These are phyloP conservation scores for Coenobita brevimanus DNA, from an alignment of 1,140 invertebrate species.

Conservation along the genomic window DNA sequence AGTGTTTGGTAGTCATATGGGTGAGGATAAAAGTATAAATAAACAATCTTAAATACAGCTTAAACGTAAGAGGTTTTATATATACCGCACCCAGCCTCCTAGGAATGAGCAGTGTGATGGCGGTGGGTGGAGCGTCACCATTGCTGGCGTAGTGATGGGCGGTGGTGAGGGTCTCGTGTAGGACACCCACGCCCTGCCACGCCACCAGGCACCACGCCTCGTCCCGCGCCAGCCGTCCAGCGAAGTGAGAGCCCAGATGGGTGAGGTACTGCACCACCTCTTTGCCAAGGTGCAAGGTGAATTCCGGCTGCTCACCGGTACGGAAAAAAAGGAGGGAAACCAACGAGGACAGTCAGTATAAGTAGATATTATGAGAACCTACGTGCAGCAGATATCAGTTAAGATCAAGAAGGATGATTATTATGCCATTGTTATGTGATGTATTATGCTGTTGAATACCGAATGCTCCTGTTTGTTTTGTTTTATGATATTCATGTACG, in stretches of 20 bases:
- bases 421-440: too few species aligned
- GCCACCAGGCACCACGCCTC: slow-evolving; percentile 58
- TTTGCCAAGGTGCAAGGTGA: slow-evolving; percentile 45
- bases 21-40: too few species aligned
- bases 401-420: too few species aligned
- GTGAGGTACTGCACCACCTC: slow-evolving; percentile 28
- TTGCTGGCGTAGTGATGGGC: not conserved
- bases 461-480: too few species aligned
- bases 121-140: not conserved
- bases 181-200: slow-evolving; percentile 28
- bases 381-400: not conserved
- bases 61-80: too few species aligned
- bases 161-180: slow-evolving; percentile 43
- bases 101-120: slow-evolving; percentile 10
- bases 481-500: too few species aligned
- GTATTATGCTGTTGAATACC: too few species aligned
- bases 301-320: slow-evolving; percentile 65
- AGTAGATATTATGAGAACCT: too few species aligned
- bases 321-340: too few species aligned
- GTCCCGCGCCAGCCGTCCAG: slow-evolving; percentile 31
- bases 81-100: not conserved
- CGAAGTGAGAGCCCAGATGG: slow-evolving; percentile 33
- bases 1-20: too few species aligned
- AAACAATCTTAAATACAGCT: too few species aligned
- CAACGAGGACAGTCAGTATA: too few species aligned